Conservation (phyloP, 2,888 invertebrate genomes). For the Altica lythri region DNA sequence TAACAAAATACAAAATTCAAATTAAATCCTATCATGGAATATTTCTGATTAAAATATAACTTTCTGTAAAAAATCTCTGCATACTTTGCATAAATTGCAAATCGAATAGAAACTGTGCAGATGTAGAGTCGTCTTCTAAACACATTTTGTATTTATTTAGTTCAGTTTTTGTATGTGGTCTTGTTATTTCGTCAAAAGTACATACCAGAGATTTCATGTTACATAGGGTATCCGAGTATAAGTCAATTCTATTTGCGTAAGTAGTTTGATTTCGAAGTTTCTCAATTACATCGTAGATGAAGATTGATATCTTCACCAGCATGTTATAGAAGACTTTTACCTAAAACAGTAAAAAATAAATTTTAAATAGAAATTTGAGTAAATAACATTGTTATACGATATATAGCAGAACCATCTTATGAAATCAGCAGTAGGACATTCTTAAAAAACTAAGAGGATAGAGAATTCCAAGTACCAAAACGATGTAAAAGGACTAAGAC, state of each 20-base stretch:
- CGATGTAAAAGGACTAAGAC: too few relatives aligned
- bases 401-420: too few relatives aligned
- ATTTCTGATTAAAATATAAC: neutral
- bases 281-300: neutral
- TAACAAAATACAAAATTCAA: too few relatives aligned
- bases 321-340: slow-evolving; percentile 14
- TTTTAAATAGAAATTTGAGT: too few relatives aligned
- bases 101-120: slow-evolving; percentile 8
- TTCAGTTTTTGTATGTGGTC: too few relatives aligned
- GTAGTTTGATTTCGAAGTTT: neutral
- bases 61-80: slow-evolving; percentile 1
- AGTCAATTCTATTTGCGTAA: neutral
- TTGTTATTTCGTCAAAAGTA: neutral
- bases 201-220: neutral
- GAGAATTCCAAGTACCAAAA: too few relatives aligned
- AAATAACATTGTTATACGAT: too few relatives aligned
- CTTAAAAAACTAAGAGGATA: too few relatives aligned
- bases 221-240: neutral
- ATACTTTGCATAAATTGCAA: slow-evolving; percentile 2
- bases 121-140: too few relatives aligned
- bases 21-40: neutral
- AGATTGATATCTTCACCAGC: neutral
- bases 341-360: neutral
- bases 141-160: too few relatives aligned
- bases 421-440: too few relatives aligned